Evolutionary conservation across 2,888 invertebrate genomes (phyloP), one percentile per base, ranked within the genome.

Genomic region (Aelia acuminata): DNA sequence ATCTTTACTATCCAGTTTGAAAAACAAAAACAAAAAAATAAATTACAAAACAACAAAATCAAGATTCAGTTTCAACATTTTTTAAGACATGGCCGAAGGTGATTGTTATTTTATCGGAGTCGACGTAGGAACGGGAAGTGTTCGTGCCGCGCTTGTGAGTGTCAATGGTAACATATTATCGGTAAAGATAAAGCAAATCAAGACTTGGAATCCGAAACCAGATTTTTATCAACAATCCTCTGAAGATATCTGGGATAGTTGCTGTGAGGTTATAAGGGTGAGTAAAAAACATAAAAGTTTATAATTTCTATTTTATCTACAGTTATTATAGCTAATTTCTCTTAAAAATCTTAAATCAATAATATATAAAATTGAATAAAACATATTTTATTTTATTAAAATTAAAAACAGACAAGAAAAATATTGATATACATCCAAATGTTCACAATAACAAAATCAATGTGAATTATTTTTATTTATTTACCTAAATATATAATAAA

Each of bases 71-170:
- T 70, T 70, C 63, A 70, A 1, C 20, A 31, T 35, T 31, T 70
- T 35, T 35, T 70, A 70, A 43, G 43, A 43, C n/a, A 47, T 80
- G 43, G 80, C 15, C 1, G 43, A n/a, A 80, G 43, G 1, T 43
- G 57, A 85, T 10, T 50, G 22, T 70, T 87, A 87, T 84, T 89
- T 96, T 92, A 93, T 97, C 91, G 97, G 97, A 89, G 97, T 98
- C 20, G 99, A 99, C 93, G 98, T 98, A 63, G 99, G 99, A 10
- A 98, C 98, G 3, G 96, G 96, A 22, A 98, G 98, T 93, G 97
- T 95, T 0, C 93, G 99, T 90, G 98, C 97, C 13, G 98, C 96
- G 7, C 93, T 98, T 53, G 96, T 98, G 8, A 85, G 94, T 88
- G 92, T 93, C 11, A 92, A 93, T 88, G 98, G 98, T 3, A 94